Evolutionary conservation across 2,888 invertebrate species (phyloP).

Genomic region (Diaphora mendica): DNA sequence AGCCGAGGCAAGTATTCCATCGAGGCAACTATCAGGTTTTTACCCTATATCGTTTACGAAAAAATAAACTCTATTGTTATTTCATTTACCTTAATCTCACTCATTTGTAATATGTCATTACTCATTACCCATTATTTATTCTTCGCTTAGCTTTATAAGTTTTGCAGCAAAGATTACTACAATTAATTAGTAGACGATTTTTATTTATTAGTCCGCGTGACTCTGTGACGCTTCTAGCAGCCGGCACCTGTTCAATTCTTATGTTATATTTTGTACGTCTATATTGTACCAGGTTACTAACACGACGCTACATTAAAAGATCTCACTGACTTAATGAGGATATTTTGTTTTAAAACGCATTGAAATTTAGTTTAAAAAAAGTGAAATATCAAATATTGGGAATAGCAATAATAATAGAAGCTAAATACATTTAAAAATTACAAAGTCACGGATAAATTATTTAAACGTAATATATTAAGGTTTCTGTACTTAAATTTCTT

Average conservation of each 20-base stretch:
- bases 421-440: background rate
- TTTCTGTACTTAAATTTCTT: too few relatives aligned
- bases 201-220: constrained; percentile 49
- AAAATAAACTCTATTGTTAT: too few relatives aligned
- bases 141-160: background rate
- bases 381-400: too few relatives aligned
- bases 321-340: background rate
- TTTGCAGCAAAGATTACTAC: background rate
- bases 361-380: background rate
- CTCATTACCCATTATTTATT: background rate
- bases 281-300: constrained; percentile 7
- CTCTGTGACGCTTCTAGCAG: constrained; percentile 24
- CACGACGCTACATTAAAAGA: constrained; percentile 9
- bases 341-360: too few relatives aligned
- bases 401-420: too few relatives aligned
- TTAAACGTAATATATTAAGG: too few relatives aligned
- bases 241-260: constrained; percentile 22
- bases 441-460: background rate
- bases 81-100: too few relatives aligned
- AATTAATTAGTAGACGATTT: constrained; percentile 34
- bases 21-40: too few relatives aligned
- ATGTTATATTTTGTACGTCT: constrained; percentile 3
- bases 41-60: too few relatives aligned
- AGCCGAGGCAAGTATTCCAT: too few relatives aligned
- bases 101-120: background rate